Percentiles rank a stretch among this genome's conserved stretches.
Conservation (phyloP, 2,888 invertebrate genomes). For the Drosophila paramelanica region DNA sequence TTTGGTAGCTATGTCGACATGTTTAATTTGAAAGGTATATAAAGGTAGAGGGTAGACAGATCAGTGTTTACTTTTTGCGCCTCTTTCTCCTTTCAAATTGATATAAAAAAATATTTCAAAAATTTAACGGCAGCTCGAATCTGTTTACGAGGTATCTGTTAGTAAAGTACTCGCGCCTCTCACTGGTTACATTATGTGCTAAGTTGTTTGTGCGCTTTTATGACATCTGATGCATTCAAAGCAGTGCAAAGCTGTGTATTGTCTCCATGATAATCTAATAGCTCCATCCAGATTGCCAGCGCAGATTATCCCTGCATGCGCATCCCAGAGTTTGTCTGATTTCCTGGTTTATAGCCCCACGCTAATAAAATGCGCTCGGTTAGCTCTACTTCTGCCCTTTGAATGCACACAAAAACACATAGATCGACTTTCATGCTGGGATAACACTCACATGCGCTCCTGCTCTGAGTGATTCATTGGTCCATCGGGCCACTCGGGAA, state of each 20-base stretch:
- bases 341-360: slow-evolving; percentile 52
- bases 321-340: slow-evolving; percentile 37
- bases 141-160: neutral
- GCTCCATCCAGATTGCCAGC: neutral
- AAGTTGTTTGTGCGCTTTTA: slow-evolving; percentile 25
- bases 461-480: slow-evolving; percentile 88
- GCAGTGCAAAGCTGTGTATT: slow-evolving; percentile 6
- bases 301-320: slow-evolving; percentile 20
- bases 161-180: neutral
- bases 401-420: neutral
- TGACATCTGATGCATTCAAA: slow-evolving; percentile 11
- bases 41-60: too few relatives aligned
- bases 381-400: slow-evolving; percentile 2
- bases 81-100: too few relatives aligned
- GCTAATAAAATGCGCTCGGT: slow-evolving; percentile 27
- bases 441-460: slow-evolving; percentile 90
- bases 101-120: too few relatives aligned
- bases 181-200: slow-evolving; percentile 19
- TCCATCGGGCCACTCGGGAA: slow-evolving; percentile 94
- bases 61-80: too few relatives aligned
- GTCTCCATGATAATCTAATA: slow-evolving; percentile 43
- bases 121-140: too few relatives aligned
- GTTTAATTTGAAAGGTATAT: too few relatives aligned
- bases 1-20: too few relatives aligned
- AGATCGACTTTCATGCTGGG: neutral